phyloP scores from a whole-genome alignment of 1,140 invertebrate genomes.

The Eriocheir sinensis region DNA sequence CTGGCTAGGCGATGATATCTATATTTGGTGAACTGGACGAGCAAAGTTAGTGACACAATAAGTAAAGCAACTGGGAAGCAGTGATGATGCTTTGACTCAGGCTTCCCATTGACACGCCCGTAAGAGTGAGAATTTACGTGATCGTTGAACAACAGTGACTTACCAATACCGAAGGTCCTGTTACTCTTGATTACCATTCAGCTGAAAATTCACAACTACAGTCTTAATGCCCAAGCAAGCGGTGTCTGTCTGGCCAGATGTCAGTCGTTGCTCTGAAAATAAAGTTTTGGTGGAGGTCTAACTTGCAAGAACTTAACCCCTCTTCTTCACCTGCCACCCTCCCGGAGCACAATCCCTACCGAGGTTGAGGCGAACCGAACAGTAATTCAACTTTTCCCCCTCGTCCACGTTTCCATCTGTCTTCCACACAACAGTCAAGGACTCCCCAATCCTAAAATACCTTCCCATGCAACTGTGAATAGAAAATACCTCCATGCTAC shows the following conservation, averaged over 20 bases:
- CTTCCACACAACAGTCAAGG: too few species aligned
- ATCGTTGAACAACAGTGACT: background rate
- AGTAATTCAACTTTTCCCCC: background rate
- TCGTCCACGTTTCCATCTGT: background rate
- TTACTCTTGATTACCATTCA: too few species aligned
- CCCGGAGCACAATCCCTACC: background rate
- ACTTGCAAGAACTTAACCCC: slow-evolving; percentile 9
- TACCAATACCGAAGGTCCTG: too few species aligned
- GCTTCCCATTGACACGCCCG: background rate
- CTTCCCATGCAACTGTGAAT: too few species aligned
- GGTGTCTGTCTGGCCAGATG: slow-evolving; percentile 53
- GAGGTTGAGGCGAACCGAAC: background rate
- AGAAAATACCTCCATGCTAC: background rate
- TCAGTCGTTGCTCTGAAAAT: slow-evolving; percentile 57
- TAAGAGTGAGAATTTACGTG: background rate
- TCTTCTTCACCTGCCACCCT: background rate
- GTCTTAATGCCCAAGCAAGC: background rate
- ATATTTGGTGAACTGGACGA: background rate
- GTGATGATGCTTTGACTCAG: slow-evolving; percentile 38
- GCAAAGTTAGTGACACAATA: slow-evolving; percentile 28
- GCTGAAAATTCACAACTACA: too few species aligned
- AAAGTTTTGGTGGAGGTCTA: slow-evolving; percentile 60
- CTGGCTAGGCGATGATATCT: slow-evolving; percentile 32
- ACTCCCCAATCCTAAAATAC: too few species aligned
- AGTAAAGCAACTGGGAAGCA: slow-evolving; percentile 40